phyloP scores from a whole-genome alignment of 1,140 invertebrate genomes.

The Druon quercuslanigerum region DNA sequence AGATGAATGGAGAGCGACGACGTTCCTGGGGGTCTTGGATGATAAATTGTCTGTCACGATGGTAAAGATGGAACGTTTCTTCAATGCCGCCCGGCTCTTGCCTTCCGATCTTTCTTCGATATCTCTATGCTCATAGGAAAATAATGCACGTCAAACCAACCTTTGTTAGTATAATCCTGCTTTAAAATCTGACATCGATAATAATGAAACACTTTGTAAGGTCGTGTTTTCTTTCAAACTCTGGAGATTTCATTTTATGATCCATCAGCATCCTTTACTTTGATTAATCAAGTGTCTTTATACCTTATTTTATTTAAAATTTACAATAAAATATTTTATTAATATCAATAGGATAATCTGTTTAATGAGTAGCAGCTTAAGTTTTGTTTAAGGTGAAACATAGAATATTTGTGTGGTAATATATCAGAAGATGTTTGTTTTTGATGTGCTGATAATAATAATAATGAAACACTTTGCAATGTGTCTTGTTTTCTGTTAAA shows the following conservation, averaged over 20 bases:
- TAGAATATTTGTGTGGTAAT: too few species aligned
- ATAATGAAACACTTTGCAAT: constrained; percentile 21
- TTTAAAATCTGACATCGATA: not conserved
- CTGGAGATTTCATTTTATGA: too few species aligned
- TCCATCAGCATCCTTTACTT: too few species aligned
- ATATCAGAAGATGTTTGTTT: too few species aligned
- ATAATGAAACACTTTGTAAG: constrained; percentile 19
- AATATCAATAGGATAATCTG: too few species aligned
- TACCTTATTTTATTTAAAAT: too few species aligned
- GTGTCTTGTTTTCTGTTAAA: not conserved
- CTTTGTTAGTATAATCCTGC: not conserved
- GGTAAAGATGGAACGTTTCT: constrained; percentile 48
- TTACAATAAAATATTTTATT: too few species aligned
- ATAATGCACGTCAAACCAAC: constrained; percentile 37
- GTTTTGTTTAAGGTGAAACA: too few species aligned
- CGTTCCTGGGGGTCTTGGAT: constrained; percentile 37
- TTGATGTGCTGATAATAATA: not conserved
- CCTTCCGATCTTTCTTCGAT: constrained; percentile 33
- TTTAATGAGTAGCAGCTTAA: too few species aligned
- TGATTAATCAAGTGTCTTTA: too few species aligned
- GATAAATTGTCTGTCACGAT: constrained; percentile 52
- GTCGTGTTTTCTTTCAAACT: not conserved
- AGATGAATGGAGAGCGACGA: constrained; percentile 22
- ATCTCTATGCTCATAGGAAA: constrained; percentile 47
- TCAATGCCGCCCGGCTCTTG: constrained; percentile 26